Base-by-base conservation (phyloP, 2,113 vertebrate species). In the Parus major region DNA sequence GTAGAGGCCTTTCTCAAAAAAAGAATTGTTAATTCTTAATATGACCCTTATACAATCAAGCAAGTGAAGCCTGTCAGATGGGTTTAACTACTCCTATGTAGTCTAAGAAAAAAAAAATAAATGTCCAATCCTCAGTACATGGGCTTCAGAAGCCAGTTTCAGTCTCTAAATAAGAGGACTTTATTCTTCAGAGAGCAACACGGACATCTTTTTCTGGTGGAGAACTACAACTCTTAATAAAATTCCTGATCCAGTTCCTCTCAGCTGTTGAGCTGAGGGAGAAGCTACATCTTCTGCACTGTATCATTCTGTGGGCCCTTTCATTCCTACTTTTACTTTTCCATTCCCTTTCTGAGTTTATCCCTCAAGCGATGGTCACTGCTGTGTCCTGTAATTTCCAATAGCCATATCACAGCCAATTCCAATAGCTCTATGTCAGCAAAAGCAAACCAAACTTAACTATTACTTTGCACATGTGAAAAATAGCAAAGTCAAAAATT, bases 401-500 rank as follows among this genome's bases (percentile, higher is more conserved):
- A 4, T 9, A 7, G 11, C 55, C 50, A 61, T 41, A 52, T 28
- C 31, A 72, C n/a, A 73, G 56, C 20, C 68, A 73, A 33, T 25
- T 66, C 47, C 42, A 63, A 33, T 0, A 75, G 33, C 27, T n/a
- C 25, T 22, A 18, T 8, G 8, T 19, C 19, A 61, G 10, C 10
- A 4, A 73, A 64, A 70, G 42, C 27, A 75, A 53, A 77, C 4
- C 29, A 31, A 59, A 41, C 4, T 46, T 23, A 41, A 63, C 35
- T 28, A 19, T 14, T 49, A 21, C 17, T 77, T 39, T 15, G 23
- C 24, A 73, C 19, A 22, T 6, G 27, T 9, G 16, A 83, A 79
- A 94, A 41, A 42, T 0, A 6, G 7, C 12, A 0, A 0, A 59
- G 24, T 25, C 21, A 28, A 42, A 72, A 75, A 59, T 4, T 42